These are phyloP conservation scores for Andrena dorsata DNA, from an alignment of 2,888 invertebrate genomes.

Conservation along the genomic window DNA sequence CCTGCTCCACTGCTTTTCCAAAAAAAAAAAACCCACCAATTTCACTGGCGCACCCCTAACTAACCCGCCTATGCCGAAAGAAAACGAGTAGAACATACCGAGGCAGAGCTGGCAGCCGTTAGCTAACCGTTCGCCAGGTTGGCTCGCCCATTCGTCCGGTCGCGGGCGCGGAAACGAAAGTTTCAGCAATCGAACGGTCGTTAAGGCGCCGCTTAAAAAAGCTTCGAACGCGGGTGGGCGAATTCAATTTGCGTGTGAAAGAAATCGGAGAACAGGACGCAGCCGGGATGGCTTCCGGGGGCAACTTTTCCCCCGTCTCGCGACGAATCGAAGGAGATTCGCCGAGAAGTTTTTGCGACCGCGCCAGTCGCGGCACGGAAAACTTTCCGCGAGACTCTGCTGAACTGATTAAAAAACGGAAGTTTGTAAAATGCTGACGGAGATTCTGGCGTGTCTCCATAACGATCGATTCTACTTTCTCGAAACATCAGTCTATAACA, in stretches of 20 bases:
- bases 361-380: background rate
- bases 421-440: background rate
- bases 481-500: background rate
- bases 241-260: constrained; percentile 16
- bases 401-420: constrained; percentile 29
- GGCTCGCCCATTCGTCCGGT: background rate
- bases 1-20: no score
- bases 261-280: constrained; percentile 1
- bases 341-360: background rate
- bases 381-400: background rate
- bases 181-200: constrained; percentile 34
- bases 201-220: constrained; percentile 28
- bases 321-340: constrained; percentile 21
- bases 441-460: background rate
- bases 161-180: background rate
- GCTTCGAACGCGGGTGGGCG: background rate
- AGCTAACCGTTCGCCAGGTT: background rate
- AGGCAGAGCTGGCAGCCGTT: background rate
- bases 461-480: background rate
- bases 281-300: background rate
- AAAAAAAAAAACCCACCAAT: background rate
- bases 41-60: background rate
- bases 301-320: background rate
- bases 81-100: background rate
- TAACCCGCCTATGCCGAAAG: background rate